Evolutionary conservation across 2,797 vertebrate genomes (phyloP).

Genomic region (Clarias fuscus): DNA sequence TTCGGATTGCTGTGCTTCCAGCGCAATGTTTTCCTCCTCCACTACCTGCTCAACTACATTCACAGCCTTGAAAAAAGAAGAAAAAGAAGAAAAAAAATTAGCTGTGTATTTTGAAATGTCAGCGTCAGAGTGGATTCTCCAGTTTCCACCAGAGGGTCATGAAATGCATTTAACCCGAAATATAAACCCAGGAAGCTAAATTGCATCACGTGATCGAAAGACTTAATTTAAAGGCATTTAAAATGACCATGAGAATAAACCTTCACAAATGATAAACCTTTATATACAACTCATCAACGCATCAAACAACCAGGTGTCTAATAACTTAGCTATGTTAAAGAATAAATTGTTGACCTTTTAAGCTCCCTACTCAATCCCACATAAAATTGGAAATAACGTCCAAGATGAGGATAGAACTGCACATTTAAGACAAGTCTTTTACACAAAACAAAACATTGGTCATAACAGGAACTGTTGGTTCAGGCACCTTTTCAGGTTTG

Average conservation of each 20-base stretch:
- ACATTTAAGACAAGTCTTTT: background rate
- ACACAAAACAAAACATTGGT: background rate
- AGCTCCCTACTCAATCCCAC: background rate
- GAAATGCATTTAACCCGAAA: background rate
- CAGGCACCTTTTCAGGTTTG: constrained; percentile 70
- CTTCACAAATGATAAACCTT: background rate
- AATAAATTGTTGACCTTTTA: background rate
- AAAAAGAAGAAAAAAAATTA: background rate
- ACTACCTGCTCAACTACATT: constrained; percentile 69
- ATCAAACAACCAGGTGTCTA: background rate
- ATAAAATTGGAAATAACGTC: background rate
- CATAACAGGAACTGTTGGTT: background rate
- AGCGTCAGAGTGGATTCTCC: background rate
- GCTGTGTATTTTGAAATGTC: background rate
- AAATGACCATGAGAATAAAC: background rate
- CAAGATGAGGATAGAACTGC: background rate
- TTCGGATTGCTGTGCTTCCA: constrained; percentile 50
- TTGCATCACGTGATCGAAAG: background rate
- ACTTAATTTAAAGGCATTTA: background rate
- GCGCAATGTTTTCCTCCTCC: constrained; percentile 54
- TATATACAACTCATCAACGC: too few relatives aligned
- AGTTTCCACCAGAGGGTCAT: background rate
- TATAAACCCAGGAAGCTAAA: background rate
- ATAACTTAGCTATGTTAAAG: background rate
- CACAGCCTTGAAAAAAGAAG: constrained; percentile 69